These are phyloP conservation scores for Emys orbicularis DNA, from an alignment of 2,797 vertebrate species.

Conservation along the genomic window DNA sequence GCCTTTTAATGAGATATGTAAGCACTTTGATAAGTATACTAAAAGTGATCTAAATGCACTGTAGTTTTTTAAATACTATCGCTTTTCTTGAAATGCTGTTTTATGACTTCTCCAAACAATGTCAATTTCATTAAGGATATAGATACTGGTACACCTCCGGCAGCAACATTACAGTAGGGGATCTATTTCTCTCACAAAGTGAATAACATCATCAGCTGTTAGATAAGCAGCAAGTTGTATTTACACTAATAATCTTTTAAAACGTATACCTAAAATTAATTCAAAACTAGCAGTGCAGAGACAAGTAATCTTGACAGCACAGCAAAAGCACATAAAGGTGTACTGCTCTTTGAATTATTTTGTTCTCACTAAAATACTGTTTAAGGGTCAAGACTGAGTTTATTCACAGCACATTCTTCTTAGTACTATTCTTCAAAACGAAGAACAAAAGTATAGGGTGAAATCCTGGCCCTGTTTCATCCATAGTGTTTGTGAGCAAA, in stretches of 20 bases:
- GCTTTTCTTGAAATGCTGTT: background rate
- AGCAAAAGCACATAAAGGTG: background rate
- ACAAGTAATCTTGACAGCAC: background rate
- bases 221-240: background rate
- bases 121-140: no score
- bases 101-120: background rate
- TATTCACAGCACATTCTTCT: background rate
- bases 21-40: background rate
- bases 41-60: background rate
- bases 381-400: background rate
- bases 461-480: background rate
- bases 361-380: background rate
- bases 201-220: no score
- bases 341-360: background rate
- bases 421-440: background rate
- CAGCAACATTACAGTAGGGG: background rate
- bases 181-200: background rate
- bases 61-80: background rate
- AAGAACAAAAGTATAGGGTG: background rate
- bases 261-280: background rate
- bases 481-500: background rate
- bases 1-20: background rate
- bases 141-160: background rate
- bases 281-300: background rate
- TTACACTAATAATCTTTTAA: background rate